Base-by-base conservation (phyloP, 2,113 vertebrate genomes). In the Strix uralensis region DNA sequence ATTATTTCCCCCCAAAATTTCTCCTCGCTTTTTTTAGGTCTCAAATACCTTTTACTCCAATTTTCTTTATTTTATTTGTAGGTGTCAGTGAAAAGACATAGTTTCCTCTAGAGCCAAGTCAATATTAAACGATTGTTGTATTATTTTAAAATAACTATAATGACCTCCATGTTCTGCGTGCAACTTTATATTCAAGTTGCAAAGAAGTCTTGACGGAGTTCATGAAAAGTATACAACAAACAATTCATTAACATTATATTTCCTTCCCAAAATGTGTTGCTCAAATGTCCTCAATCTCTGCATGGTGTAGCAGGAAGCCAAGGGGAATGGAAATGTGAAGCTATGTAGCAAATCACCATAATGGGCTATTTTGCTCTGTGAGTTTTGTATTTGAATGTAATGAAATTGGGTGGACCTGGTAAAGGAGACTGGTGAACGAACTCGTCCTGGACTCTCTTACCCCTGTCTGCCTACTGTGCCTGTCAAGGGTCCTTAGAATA, bases 241-340 rank as follows among this genome's bases (percentile, higher is more conserved):
- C 9, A 42, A 42, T 42, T 55, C 20, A 36, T 55, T n/a, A 22
- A 5, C 17, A 32, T 51, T 19, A 38, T 13, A 46, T 34, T 59
- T 59, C 29, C 15, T 52, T 15, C 6, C 8, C 23, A 13, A 32
- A 91, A 72, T 25, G 10, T 3, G n/a, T 46, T 63, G 14, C 32
- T n/a, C 15, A 65, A 16, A 91, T 10, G 17, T 59, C 7, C 38
- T 46, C 40, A 19, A 10, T 13, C 44, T 57, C 51, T 2, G 2
- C 44, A 19, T 1, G 52, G 10, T n/a, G 44, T 13, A 40, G 15
- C 0, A 5, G 27, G 51, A 44, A 66, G 52, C 34, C 2, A 1
- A 72, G 51, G n/a, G 23, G 10, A 46, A 8, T 6, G 61, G 74
- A 46, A 46, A 54, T 5, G 23, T 57, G 51, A 52, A 21, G 38